Evolutionary conservation across 2,113 vertebrate species (phyloP).

Genomic region (Pica pica): DNA sequence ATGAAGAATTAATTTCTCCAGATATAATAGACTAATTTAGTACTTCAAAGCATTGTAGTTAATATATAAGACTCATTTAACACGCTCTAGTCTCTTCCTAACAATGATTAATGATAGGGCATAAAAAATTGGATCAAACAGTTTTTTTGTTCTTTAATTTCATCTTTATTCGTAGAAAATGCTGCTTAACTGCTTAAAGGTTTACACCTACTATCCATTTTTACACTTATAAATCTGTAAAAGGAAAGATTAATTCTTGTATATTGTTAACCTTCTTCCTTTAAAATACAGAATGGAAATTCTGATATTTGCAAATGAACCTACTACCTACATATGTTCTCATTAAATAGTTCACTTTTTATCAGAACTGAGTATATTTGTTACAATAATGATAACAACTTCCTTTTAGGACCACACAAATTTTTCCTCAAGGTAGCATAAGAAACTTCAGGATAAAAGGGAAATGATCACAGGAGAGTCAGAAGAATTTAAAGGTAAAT

Average conservation of each 20-base stretch:
- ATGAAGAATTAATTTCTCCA: constrained; percentile 4
- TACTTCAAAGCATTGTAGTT: constrained; percentile 36
- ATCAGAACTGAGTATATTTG: background rate
- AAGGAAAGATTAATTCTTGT: background rate
- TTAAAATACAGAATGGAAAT: background rate
- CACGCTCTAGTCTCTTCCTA: background rate
- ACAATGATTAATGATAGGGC: constrained; percentile 35
- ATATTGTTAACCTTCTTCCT: background rate
- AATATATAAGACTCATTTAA: constrained; percentile 36
- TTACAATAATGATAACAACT: background rate
- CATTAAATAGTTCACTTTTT: background rate
- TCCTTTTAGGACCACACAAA: background rate
- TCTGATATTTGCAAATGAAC: background rate
- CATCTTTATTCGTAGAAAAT: constrained; percentile 36
- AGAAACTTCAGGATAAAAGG: background rate
- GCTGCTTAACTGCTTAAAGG: constrained; percentile 1
- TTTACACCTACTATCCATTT: constrained; percentile 2
- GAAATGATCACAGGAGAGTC: background rate
- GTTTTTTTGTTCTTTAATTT: constrained; percentile 37
- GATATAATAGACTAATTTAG: constrained; percentile 19
- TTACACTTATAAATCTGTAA: background rate
- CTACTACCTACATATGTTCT: background rate
- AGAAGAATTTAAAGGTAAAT: background rate
- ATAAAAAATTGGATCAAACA: constrained; percentile 34
- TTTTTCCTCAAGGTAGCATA: background rate